Evolutionary conservation across 92 coral and sea anemone genomes (phyloP), one percentile per base, ranked within the genome.

Genomic region (Metridium senile): DNA sequence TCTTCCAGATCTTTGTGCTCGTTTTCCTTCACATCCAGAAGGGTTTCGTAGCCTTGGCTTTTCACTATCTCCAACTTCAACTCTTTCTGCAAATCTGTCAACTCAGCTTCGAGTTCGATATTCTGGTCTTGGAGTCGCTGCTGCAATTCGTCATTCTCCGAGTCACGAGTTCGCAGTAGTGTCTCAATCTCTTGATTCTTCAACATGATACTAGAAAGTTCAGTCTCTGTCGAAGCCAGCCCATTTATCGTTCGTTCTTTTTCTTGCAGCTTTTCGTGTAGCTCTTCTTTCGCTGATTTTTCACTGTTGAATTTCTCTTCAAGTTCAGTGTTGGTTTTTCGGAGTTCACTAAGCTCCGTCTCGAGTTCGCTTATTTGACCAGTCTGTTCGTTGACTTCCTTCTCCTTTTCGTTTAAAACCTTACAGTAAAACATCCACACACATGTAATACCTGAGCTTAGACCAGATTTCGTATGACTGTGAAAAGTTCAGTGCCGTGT

Each of bases 161-260:
- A 43, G 66, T 91, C 97, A 18, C 97, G 89, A 22, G 75, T 85
- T 56, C 87, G 93, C 35, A 91, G 62, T 65, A 91, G 72, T 23
- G 78, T 77, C 72, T 91, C 93, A 18, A 91, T 91, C 27, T 91
- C 97, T 33, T 80, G 93, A 34, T 90, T 91, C 47, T 89, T 89
- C 26, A 72, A 26, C 86, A 82, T 87, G 62, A 91, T 86, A n/a
- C 82, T 89, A 11, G 85, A 76, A 10, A 91, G 87, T 54, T 91
- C 97, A 0, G 77, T 65, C 45, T 91, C 91, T 0, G 93, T 85
- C 33, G 97, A 85, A 9, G 97, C 97, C 77, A 91, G 52, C 31
- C 90, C 97, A 61, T 63, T 77, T 26, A 90, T 65, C 66, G 85
- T 77, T 8, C 81, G 58, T 35, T 84, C 86, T 56, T 86, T 79